These are phyloP conservation scores for Ethmia dodecea DNA, from an alignment of 2,888 invertebrate species.

Conservation along the genomic window DNA sequence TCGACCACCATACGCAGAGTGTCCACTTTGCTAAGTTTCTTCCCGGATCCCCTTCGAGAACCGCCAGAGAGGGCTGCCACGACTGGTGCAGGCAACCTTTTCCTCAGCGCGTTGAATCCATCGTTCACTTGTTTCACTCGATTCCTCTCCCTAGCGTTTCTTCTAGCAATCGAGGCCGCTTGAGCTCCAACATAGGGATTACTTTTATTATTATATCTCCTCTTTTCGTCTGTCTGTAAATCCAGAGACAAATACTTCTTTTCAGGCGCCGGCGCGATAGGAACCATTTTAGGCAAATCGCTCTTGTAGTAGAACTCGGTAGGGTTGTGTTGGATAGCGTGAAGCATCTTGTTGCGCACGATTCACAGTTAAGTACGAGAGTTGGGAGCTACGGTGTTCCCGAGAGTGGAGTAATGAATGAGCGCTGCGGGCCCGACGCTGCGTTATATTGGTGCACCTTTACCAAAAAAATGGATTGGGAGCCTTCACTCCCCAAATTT, in stretches of 20 bases:
- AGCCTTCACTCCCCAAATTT: constrained; percentile 52
- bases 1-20: constrained; percentile 93
- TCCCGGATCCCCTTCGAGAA: constrained; percentile 86
- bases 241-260: constrained; percentile 41
- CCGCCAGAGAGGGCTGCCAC: constrained; percentile 81
- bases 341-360: constrained; percentile 39
- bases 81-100: constrained; percentile 89
- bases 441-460: constrained; percentile 57
- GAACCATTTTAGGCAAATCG: constrained; percentile 52
- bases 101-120: constrained; percentile 91
- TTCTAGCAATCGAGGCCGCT: constrained; percentile 89
- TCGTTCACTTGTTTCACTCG: constrained; percentile 97
- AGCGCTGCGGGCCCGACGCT: constrained; percentile 37
- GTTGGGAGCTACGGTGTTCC: constrained; percentile 36
- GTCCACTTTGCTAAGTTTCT: constrained; percentile 94
- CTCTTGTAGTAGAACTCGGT: constrained; percentile 18
- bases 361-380: constrained; percentile 21
- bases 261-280: constrained; percentile 75
- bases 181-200: constrained; percentile 78
- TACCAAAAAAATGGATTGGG: constrained; percentile 60
- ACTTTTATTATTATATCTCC: constrained; percentile 82
- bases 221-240: constrained; percentile 71
- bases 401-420: constrained; percentile 55
- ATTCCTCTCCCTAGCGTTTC: constrained; percentile 97
- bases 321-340: constrained; percentile 34